Conservation (phyloP, 37 sponge, comb jelly and placozoan species). For the Diacarnus erythraeanus region DNA sequence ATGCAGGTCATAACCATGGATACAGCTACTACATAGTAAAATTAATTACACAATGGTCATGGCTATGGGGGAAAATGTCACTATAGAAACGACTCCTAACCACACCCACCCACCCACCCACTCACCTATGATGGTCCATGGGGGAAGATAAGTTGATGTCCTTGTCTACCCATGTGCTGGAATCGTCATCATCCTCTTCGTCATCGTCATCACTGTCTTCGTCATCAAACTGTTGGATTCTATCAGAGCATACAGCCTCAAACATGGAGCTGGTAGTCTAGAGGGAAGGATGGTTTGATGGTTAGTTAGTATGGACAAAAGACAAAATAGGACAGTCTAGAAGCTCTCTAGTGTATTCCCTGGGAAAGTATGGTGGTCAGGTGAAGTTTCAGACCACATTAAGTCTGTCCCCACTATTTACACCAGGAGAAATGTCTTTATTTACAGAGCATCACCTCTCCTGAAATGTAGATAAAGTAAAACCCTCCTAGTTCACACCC, state of each 20-base stretch:
- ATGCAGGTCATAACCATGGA: too few species aligned
- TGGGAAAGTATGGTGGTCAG: not conserved
- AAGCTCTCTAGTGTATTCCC: not conserved
- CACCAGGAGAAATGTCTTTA: too few species aligned
- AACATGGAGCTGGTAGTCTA: conserved; percentile 22
- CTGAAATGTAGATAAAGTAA: too few species aligned
- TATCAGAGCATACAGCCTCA: conserved; percentile 59
- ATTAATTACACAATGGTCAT: too few species aligned
- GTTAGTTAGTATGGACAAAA: too few species aligned
- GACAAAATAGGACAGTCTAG: too few species aligned
- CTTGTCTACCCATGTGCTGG: conserved; percentile 43
- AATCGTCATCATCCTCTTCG: conserved; percentile 20
- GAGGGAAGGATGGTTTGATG: not conserved
- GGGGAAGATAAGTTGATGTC: conserved; percentile 34
- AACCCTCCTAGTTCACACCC: too few species aligned
- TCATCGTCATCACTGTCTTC: conserved; percentile 43
- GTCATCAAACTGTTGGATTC: conserved; percentile 81
- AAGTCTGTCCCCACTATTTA: too few species aligned
- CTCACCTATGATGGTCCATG: conserved; percentile 25
- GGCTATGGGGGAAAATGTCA: too few species aligned
- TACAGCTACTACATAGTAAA: too few species aligned
- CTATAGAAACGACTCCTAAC: not conserved
- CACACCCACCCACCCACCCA: not conserved
- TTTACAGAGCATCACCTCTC: too few species aligned
- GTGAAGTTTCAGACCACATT: too few species aligned